Evolutionary conservation across 2,113 vertebrate genomes (phyloP).

Genomic region (Myxocyprinus asiaticus): DNA sequence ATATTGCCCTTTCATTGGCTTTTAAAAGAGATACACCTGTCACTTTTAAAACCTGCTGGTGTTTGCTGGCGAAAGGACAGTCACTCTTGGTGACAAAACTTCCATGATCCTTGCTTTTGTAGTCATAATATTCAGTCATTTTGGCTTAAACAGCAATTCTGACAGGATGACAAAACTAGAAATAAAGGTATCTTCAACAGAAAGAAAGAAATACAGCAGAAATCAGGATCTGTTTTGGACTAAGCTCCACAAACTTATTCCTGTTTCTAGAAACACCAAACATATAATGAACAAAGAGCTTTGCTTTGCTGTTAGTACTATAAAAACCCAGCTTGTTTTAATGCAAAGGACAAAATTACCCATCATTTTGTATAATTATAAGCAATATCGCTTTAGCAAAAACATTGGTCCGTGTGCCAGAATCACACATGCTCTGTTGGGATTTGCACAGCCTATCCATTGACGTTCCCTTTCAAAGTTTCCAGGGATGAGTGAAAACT

Average conservation of each 20-base stretch:
- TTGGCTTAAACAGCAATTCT: neutral
- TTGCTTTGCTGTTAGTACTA: conserved; percentile 34
- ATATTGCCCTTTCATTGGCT: too few relatives aligned
- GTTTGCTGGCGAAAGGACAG: neutral
- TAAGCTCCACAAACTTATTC: conserved; percentile 23
- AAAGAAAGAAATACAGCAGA: conserved; percentile 17
- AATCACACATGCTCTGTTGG: conserved; percentile 68
- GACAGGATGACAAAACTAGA: conserved; percentile 1
- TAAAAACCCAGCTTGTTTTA: conserved; percentile 49
- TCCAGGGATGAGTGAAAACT: conserved; percentile 59
- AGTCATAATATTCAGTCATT: conserved; percentile 16
- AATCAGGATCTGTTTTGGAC: conserved; percentile 43
- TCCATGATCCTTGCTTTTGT: conserved; percentile 7
- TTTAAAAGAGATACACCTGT: too few relatives aligned
- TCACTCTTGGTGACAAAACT: neutral
- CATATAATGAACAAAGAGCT: conserved; percentile 51
- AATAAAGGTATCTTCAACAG: conserved; percentile 2
- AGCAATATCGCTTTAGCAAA: conserved; percentile 57
- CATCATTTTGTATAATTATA: conserved; percentile 28
- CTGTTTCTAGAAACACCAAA: conserved; percentile 42
- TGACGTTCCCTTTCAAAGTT: conserved; percentile 65
- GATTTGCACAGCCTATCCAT: conserved; percentile 64
- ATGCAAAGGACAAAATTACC: conserved; percentile 50
- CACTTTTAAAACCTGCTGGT: neutral
- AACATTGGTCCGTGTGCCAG: conserved; percentile 63